These are phyloP conservation scores for Scaptomyza flava DNA, from an alignment of 2,888 invertebrate species.

Conservation along the genomic window DNA sequence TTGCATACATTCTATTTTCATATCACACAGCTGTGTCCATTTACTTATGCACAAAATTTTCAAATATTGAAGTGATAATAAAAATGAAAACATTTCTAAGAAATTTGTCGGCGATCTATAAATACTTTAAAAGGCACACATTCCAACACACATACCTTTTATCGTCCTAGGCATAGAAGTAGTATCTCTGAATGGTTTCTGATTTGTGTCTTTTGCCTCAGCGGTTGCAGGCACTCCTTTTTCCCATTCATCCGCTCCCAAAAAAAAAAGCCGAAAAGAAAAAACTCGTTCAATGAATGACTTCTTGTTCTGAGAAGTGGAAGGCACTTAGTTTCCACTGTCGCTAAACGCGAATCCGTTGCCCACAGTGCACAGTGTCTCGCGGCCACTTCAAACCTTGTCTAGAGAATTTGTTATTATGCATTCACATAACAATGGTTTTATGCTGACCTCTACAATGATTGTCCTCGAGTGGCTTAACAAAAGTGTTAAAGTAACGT, in stretches of 20 bases:
- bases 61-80: slow-evolving; percentile 54
- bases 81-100: slow-evolving; percentile 36
- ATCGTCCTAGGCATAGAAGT: slow-evolving; percentile 35
- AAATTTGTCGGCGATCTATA: slow-evolving; percentile 59
- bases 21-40: slow-evolving; percentile 49
- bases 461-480: slow-evolving; percentile 44
- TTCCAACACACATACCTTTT: slow-evolving; percentile 57
- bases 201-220: slow-evolving; percentile 45
- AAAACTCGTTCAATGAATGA: slow-evolving; percentile 55
- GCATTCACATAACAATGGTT: slow-evolving; percentile 46
- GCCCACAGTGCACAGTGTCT: slow-evolving; percentile 46
- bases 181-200: slow-evolving; percentile 44
- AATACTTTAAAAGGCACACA: slow-evolving; percentile 43
- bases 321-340: slow-evolving; percentile 48
- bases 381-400: slow-evolving; percentile 68
- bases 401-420: slow-evolving; percentile 32
- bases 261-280: slow-evolving; percentile 11
- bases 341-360: slow-evolving; percentile 45
- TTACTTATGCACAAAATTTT: slow-evolving; percentile 38
- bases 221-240: slow-evolving; percentile 54
- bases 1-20: slow-evolving; percentile 39
- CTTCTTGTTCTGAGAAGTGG: slow-evolving; percentile 49
- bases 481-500: slow-evolving; percentile 77
- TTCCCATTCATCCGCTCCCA: slow-evolving; percentile 43
- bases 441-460: slow-evolving; percentile 57